Percentiles rank a stretch among this genome's conserved stretches.
Conservation (phyloP, 2,797 vertebrate species). For the Clarias fuscus region DNA sequence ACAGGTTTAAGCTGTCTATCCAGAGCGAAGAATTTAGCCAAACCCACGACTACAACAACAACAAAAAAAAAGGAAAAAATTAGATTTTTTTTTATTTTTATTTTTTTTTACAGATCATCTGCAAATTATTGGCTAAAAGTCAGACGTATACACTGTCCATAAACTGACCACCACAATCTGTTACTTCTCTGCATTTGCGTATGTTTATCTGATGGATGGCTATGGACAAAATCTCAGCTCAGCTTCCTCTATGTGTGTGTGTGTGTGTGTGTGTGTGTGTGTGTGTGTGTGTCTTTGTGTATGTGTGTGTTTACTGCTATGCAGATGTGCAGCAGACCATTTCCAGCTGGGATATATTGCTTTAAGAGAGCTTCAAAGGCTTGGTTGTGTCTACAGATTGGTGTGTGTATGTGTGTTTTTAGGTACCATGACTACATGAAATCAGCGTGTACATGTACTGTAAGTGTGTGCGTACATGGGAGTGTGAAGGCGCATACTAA, state of each 20-base stretch:
- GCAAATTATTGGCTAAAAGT: neutral
- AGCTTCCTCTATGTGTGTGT: neutral
- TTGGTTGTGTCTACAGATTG: slow-evolving; percentile 40
- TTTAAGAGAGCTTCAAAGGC: slow-evolving; percentile 20
- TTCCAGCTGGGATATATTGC: slow-evolving; percentile 26
- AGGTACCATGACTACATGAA: slow-evolving; percentile 26
- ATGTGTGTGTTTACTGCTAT: slow-evolving; percentile 24
- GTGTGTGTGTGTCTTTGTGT: slow-evolving; percentile 16
- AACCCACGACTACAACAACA: neutral
- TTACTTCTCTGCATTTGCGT: neutral
- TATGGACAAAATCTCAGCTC: slow-evolving; percentile 2
- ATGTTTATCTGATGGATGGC: neutral
- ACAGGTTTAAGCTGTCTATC: neutral
- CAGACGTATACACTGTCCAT: neutral
- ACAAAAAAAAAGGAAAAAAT: no score
- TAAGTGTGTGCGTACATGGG: neutral
- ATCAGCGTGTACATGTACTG: neutral
- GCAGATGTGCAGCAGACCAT: slow-evolving; percentile 39
- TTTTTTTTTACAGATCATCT: no score
- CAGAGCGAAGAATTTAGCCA: neutral
- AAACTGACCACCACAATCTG: neutral
- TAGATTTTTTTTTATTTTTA: no score
- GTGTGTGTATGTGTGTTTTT: slow-evolving; percentile 24
- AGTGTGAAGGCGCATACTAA: slow-evolving; percentile 8
- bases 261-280: slow-evolving; percentile 11